Conservation (phyloP, 2,797 vertebrate species). For the Callimico goeldii region DNA sequence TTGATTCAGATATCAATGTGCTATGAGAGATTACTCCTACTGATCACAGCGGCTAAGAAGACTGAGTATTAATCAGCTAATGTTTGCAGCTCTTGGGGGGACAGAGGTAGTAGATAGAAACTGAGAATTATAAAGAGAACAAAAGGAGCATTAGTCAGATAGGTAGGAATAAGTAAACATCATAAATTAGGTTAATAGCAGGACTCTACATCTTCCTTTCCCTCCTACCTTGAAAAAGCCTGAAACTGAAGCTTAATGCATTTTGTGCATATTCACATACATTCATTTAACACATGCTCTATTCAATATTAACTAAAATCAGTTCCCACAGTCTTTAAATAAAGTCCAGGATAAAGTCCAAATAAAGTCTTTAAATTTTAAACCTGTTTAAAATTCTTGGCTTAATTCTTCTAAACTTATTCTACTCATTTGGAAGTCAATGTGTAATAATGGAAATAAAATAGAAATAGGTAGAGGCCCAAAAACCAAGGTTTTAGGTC, state of each 20-base stretch:
- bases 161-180: constrained; percentile 78
- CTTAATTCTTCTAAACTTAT: neutral
- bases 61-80: constrained; percentile 77
- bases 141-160: constrained; percentile 74
- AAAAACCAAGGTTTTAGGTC: neutral
- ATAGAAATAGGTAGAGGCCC: neutral
- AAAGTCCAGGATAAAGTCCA: constrained; percentile 51
- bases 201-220: constrained; percentile 65
- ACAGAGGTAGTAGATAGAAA: constrained; percentile 63
- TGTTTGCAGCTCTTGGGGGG: constrained; percentile 65
- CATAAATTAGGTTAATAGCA: constrained; percentile 80
- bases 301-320: constrained; percentile 55
- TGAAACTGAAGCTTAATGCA: constrained; percentile 54
- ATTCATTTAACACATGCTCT: constrained; percentile 36
- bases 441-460: neutral
- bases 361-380: constrained; percentile 45
- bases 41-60: constrained; percentile 71
- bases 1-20: constrained; percentile 73
- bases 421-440: constrained; percentile 9
- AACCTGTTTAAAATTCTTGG: neutral
- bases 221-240: constrained; percentile 41
- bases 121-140: constrained; percentile 76
- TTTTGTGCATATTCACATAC: constrained; percentile 1
- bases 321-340: constrained; percentile 55
- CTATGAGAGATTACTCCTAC: constrained; percentile 71